Evolutionary conservation across 2,113 vertebrate genomes (phyloP).

Genomic region (Naja naja): DNA sequence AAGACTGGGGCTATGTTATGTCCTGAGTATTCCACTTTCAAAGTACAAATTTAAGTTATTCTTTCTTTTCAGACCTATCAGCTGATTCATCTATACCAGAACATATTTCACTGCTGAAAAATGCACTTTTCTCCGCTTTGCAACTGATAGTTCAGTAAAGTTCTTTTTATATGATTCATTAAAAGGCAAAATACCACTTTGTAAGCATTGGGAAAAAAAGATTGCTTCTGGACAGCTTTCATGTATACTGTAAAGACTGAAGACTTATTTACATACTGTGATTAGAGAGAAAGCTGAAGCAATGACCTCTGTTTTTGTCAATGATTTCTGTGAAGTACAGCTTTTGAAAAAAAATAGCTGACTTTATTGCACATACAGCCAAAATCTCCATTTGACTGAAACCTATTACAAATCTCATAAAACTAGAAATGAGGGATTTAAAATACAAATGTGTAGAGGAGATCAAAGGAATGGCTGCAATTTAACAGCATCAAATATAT

Average conservation of each 20-base stretch:
- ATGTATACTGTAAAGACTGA: neutral
- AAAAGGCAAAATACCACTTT: neutral
- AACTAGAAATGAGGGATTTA: constrained; percentile 6
- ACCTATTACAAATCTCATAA: constrained; percentile 8
- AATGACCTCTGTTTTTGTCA: constrained; percentile 8
- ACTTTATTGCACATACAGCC: constrained; percentile 4
- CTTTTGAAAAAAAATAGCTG: constrained; percentile 3
- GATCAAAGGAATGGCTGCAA: neutral
- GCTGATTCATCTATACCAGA: neutral
- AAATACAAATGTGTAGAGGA: constrained; percentile 3
- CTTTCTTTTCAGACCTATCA: neutral
- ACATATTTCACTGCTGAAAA: neutral
- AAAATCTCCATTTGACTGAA: constrained; percentile 11
- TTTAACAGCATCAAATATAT: neutral
- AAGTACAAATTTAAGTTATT: neutral
- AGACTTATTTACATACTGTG: neutral
- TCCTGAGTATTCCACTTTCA: neutral
- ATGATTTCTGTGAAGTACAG: constrained; percentile 23
- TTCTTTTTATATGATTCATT: neutral
- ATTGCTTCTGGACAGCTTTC: neutral
- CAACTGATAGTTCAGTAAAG: neutral
- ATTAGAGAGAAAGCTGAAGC: neutral
- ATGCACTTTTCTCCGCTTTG: neutral
- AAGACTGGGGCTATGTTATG: neutral
- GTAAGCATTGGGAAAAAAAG: neutral